Evolutionary conservation across 1,140 invertebrate genomes (phyloP), one percentile per base, ranked within the genome.

Genomic region (Eumaeus atala): DNA sequence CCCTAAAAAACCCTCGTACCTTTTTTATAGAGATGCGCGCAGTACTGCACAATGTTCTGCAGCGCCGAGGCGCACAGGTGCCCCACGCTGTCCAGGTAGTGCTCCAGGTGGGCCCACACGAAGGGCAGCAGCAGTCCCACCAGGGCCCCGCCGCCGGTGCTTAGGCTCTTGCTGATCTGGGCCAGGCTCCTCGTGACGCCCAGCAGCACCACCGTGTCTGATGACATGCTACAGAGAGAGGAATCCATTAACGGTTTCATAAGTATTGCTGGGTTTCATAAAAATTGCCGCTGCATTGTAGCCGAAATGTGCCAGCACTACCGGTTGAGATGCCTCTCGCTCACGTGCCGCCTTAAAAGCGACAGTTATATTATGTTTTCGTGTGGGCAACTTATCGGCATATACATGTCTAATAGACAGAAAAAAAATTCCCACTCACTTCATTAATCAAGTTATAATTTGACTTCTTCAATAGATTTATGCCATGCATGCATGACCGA

Each of bases 51-150:
- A 21, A 90, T 68, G 57, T 85, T 80, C 5, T 54, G 63, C 14
- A 89, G 56, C 3, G 86, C 60, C 54, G 88, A 81, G 2, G 74
- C 78, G 5, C 81, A 70, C 14, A 90, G 70, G 69, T 91, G 90
- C 0, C 89, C 72, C n/a, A 91, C 89, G 37, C 88, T 88, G 65
- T 91, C 90, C 59, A 91, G 85, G 59, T 89, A 74, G 60, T 90
- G 87, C 28, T 91, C 80, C 6, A 91, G 66, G 61, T 89, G 82
- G 0, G 72, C 37, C 88, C 88, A 89, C 8, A 84, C 66, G 56
- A 82, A 88, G 40, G 51, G 33, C 6, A 89, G 59, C 54, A 88
- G 61, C 2, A 11, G 17, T 0, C 70, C 72, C 9, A 75, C 61
- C n/a, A 78, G 51, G 12, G 40, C 16, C 5, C 14, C 48, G 38